These are phyloP conservation scores for Hemibagrus guttatus DNA, from an alignment of 2,797 vertebrate species.

Conservation along the genomic window DNA sequence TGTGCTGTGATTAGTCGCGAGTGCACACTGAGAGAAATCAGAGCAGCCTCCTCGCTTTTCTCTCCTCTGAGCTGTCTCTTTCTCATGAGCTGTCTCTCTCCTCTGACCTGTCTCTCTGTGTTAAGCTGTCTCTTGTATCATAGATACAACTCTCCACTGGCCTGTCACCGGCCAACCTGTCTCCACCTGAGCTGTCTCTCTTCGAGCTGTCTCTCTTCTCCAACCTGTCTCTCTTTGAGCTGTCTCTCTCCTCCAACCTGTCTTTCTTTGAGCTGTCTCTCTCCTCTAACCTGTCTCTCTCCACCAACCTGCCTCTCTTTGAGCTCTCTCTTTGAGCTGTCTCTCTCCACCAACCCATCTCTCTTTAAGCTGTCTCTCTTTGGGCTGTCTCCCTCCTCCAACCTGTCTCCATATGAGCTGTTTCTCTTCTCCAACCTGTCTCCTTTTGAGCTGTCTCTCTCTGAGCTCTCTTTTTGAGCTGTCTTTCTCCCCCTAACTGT, in stretches of 20 bases:
- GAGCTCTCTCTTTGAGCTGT: not conserved
- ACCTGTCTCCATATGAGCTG: no score
- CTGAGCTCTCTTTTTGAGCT: not conserved
- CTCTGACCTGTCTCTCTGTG: no score
- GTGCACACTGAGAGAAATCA: constrained; percentile 32
- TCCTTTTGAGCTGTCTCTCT: not conserved
- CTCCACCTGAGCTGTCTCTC: no score
- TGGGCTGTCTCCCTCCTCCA: not conserved
- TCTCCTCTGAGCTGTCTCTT: not conserved
- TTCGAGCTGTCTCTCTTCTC: not conserved
- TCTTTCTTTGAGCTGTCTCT: not conserved
- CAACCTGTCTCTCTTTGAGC: no score
- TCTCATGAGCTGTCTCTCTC: not conserved
- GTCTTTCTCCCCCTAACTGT: not conserved
- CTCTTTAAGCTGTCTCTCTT: not conserved
- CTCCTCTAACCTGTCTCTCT: no score
- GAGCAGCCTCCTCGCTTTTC: not conserved
- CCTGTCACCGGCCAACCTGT: no score
- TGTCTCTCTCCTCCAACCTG: no score
- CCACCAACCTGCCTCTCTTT: no score
- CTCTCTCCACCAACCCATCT: no score
- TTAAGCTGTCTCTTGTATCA: no score
- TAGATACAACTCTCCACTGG: no score
- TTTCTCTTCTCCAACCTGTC: no score
- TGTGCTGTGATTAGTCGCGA: constrained; percentile 10